These are phyloP conservation scores for Laupala kohalensis DNA, from an alignment of 1,140 invertebrate genomes.

Conservation along the genomic window DNA sequence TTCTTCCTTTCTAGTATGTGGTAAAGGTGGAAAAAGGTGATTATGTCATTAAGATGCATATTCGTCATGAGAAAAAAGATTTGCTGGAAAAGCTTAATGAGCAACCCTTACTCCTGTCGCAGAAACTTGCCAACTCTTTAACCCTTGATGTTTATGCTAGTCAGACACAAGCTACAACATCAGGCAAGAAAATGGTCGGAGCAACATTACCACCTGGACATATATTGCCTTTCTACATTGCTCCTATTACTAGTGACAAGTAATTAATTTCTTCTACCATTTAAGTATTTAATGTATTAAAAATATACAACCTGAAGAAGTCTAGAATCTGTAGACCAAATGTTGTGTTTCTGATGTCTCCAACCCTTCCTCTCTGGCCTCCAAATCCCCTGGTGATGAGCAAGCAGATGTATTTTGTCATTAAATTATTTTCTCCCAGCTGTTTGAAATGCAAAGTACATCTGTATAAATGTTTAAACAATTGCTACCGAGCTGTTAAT, in stretches of 20 bases:
- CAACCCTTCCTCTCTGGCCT: too few species aligned
- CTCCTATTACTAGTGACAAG: conserved; percentile 60
- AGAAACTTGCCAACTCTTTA: conserved; percentile 60
- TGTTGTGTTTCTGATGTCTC: too few species aligned
- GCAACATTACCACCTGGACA: conserved; percentile 44
- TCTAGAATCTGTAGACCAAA: too few species aligned
- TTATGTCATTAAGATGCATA: conserved; percentile 69
- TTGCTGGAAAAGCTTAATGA: conserved; percentile 75
- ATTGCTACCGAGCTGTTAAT: too few species aligned
- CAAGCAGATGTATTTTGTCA: too few species aligned
- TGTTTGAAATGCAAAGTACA: too few species aligned
- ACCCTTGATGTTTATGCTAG: conserved; percentile 58
- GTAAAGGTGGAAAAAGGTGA: conserved; percentile 92
- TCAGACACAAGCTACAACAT: conserved; percentile 44
- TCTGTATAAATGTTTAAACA: too few species aligned
- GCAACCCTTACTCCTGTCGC: conserved; percentile 56
- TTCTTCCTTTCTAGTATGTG: conserved; percentile 69
- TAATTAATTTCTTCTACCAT: conserved; percentile 32
- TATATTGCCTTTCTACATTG: conserved; percentile 60
- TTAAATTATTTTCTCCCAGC: too few species aligned
- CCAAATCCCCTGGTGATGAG: too few species aligned
- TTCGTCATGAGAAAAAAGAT: conserved; percentile 79
- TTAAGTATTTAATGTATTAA: conserved; percentile 18
- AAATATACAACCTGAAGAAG: conserved; percentile 11
- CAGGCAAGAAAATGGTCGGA: conserved; percentile 62